Conservation (phyloP, 2,888 invertebrate species). For the Rhagonycha fulva region DNA sequence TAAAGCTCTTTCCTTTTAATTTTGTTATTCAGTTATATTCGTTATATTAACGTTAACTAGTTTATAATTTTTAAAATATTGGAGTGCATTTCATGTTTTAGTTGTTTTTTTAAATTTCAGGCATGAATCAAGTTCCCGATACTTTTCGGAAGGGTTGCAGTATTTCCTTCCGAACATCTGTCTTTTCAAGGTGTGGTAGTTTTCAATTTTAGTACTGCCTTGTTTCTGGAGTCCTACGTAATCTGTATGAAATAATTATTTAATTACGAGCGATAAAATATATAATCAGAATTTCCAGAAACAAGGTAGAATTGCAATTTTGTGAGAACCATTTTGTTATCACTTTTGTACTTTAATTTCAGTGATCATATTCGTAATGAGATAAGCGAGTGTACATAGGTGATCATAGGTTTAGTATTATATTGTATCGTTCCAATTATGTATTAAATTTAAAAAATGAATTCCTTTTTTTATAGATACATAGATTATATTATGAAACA, state of each 20-base stretch:
- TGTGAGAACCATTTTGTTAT: conserved; percentile 26
- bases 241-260: conserved; percentile 3
- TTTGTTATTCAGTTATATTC: conserved; percentile 13
- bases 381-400: conserved; percentile 22
- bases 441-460: neutral
- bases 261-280: neutral
- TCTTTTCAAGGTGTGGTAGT: conserved; percentile 43
- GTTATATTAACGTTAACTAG: conserved; percentile 15
- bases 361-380: conserved; percentile 34
- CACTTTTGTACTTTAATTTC: conserved; percentile 40
- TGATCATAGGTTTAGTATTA: conserved; percentile 38
- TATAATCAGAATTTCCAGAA: conserved; percentile 4
- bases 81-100: conserved; percentile 14
- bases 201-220: conserved; percentile 34
- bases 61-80: conserved; percentile 12
- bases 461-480: conserved; percentile 4
- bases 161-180: conserved; percentile 35
- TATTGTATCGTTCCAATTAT: conserved; percentile 44
- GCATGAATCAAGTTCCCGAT: conserved; percentile 23
- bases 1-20: conserved; percentile 41
- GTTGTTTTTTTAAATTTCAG: conserved; percentile 44
- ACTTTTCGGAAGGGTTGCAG: conserved; percentile 38
- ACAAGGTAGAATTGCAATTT: conserved; percentile 6
- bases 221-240: conserved; percentile 33
- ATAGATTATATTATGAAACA: neutral